Conservation (phyloP, 2,797 vertebrate genomes). For the Sebastes flavidus region DNA sequence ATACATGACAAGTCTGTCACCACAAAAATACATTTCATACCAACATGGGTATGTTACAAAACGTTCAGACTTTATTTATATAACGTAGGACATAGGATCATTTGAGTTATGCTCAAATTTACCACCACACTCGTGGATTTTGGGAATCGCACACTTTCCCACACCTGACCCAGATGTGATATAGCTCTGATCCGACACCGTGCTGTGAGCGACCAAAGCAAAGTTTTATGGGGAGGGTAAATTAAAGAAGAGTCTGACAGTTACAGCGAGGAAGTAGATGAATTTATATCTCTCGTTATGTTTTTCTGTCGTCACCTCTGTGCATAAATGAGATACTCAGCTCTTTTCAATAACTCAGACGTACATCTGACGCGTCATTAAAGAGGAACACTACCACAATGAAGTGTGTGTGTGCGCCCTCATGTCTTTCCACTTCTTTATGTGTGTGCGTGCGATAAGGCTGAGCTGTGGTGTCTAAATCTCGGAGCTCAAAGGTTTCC, state of each 20-base stretch:
- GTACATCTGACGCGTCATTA: slow-evolving; percentile 5
- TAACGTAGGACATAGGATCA: background rate
- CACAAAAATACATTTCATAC: background rate
- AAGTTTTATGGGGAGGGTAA: slow-evolving; percentile 15
- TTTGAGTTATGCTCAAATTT: background rate
- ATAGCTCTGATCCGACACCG: slow-evolving; percentile 29
- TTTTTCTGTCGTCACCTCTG: slow-evolving; percentile 33
- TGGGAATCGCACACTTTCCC: background rate
- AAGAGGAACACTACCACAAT: background rate
- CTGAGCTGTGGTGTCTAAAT: slow-evolving; percentile 44
- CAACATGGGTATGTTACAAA: background rate
- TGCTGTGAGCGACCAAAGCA: background rate
- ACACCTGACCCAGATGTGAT: slow-evolving; percentile 30
- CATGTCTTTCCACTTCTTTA: background rate
- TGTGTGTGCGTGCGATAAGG: slow-evolving; percentile 35
- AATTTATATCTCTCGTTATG: slow-evolving; percentile 6
- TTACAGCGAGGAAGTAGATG: background rate
- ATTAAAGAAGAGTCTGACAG: slow-evolving; percentile 26
- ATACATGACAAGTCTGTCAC: background rate
- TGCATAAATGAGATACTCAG: background rate
- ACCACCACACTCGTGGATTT: background rate
- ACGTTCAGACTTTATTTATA: background rate
- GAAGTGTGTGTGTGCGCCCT: background rate
- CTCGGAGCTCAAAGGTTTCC: slow-evolving; percentile 71
- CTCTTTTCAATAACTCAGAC: slow-evolving; percentile 41